Evolutionary conservation across 1,140 invertebrate genomes (phyloP).

Genomic region (Drosophila tsacasi): DNA sequence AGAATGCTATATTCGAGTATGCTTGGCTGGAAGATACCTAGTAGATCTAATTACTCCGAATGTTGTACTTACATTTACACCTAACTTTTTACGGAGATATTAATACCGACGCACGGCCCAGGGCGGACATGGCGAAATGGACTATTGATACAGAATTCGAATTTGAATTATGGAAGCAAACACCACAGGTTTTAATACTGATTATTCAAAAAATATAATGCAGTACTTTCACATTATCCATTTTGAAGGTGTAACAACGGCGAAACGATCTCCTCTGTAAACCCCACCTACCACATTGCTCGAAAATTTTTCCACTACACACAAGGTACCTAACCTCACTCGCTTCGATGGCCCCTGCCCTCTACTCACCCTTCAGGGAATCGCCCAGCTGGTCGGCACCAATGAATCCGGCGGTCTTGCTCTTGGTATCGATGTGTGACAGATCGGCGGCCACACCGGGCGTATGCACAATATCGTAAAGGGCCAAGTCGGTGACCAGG

Average conservation of each 20-base stretch:
- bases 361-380: constrained; percentile 86
- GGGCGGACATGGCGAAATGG: not conserved
- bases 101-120: not conserved
- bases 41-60: not conserved
- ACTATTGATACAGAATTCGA: too few species aligned
- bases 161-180: not conserved
- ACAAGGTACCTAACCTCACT: constrained; percentile 63
- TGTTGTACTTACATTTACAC: not conserved
- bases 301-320: constrained; percentile 34
- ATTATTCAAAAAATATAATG: not conserved
- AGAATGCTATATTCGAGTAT: not conserved
- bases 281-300: not conserved
- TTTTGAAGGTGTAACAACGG: not conserved
- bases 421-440: constrained; percentile 97
- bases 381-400: constrained; percentile 90
- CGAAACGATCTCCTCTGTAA: not conserved
- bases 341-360: constrained; percentile 18
- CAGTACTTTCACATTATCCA: not conserved
- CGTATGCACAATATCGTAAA: constrained; percentile 99
- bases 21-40: not conserved
- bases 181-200: not conserved
- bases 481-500: constrained; percentile 91
- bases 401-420: constrained; percentile 93
- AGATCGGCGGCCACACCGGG: constrained; percentile 99
- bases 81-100: not conserved